phyloP scores from a whole-genome alignment of 2,797 vertebrate genomes.

The Gymnoscopelus braueri region DNA sequence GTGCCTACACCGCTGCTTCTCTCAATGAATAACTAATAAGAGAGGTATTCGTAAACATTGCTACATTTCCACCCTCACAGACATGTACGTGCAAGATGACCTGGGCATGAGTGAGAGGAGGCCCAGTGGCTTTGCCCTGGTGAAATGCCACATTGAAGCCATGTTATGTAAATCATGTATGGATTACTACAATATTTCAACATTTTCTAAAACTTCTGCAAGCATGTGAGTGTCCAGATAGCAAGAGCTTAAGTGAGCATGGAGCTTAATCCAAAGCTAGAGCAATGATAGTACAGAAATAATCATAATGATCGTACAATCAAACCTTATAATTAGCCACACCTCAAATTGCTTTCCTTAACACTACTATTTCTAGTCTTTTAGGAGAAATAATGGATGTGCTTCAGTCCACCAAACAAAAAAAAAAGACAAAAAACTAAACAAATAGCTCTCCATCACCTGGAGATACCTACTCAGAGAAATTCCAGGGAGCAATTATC shows the following conservation, averaged over 20 bases:
- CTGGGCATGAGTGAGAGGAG: slow-evolving; percentile 8
- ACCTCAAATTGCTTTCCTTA: slow-evolving; percentile 45
- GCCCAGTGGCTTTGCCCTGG: slow-evolving; percentile 34
- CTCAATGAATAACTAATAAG: slow-evolving; percentile 76
- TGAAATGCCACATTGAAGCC: slow-evolving; percentile 26
- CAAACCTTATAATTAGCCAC: neutral
- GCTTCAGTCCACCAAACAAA: slow-evolving; percentile 33
- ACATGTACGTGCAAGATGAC: slow-evolving; percentile 33
- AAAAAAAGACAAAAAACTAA: slow-evolving; percentile 11
- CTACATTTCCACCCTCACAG: slow-evolving; percentile 60
- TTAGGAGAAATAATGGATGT: slow-evolving; percentile 49
- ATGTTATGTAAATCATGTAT: slow-evolving; percentile 29
- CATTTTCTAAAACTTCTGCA: slow-evolving; percentile 29
- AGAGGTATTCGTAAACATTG: slow-evolving; percentile 69
- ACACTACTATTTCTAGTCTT: slow-evolving; percentile 30
- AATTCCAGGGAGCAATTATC: slow-evolving; percentile 84
- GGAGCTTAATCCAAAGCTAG: slow-evolving; percentile 3
- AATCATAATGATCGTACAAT: no score
- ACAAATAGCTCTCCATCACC: slow-evolving; percentile 51
- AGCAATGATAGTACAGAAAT: slow-evolving; percentile 12
- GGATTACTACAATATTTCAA: slow-evolving; percentile 3
- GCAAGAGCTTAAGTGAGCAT: slow-evolving; percentile 1
- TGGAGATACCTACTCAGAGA: slow-evolving; percentile 51
- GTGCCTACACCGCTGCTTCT: slow-evolving; percentile 68
- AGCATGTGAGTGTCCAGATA: slow-evolving; percentile 7